Evolutionary conservation across 1,140 invertebrate species (phyloP), one percentile per base, ranked within the genome.

Genomic region (Thalassaphorura encarpata): DNA sequence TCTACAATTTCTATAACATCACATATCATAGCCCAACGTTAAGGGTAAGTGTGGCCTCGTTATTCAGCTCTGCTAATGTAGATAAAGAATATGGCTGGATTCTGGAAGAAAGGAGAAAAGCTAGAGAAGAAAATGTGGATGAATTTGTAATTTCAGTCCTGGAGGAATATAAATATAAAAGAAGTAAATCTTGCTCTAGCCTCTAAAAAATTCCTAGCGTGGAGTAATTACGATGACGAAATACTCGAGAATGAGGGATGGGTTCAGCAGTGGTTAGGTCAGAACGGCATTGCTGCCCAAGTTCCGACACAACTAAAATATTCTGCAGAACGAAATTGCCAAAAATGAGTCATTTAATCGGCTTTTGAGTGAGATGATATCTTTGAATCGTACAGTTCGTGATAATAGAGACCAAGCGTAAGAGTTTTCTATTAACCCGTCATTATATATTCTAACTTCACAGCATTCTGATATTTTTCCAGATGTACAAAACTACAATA

Each of bases 261-360:
- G 56, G 68, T 77, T 56, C 52, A 52, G 31, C 60, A 68, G 72
- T 81, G 80, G 19, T 75, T 85, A 16, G 88, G 88, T 2, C 83
- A 89, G 62, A 76, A 80, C 58, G 89, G 89, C 1, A 71, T 75
- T 43, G 59, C 58, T 23, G 63, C 63, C 19, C 28, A 4, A 15
- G 59, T 64, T 6, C 63, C 63, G 18, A 47, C 36, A 36, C 57
- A 59, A 52, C 63, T 61, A 29, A 45, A 66, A 50, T 73, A 80
- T 1, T 84, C 84, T 16, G 84, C 83, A 50, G 78, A 89, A 59
- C 59, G 74, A 80, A 62, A 67, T 83, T 19, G 82, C 86, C 64
- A 78, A 83, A 58, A 83, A 83, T 47, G 87, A 93, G 71, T 90
- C 90, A 2, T 91, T 95, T 67, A 95, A 97, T 74, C 82, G 87